phyloP scores from a whole-genome alignment of 2,888 invertebrate species.

The Lochmaea capreae region DNA sequence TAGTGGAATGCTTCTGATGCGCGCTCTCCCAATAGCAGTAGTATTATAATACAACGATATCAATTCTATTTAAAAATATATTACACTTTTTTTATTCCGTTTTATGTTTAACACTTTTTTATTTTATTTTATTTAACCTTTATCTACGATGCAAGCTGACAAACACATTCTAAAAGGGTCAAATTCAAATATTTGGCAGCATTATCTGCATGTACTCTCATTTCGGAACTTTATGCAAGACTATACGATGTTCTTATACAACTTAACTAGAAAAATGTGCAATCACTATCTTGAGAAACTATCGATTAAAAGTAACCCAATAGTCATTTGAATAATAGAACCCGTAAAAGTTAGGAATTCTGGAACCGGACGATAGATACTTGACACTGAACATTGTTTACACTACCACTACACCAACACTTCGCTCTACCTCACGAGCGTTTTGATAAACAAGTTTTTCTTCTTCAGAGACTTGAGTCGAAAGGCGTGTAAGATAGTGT shows the following conservation, averaged over 20 bases:
- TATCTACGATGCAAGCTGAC: conserved; percentile 16
- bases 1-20: too few species aligned
- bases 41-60: not conserved
- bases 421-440: too few species aligned
- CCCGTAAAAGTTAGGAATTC: too few species aligned
- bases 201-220: not conserved
- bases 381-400: too few species aligned
- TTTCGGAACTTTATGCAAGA: conserved; percentile 9
- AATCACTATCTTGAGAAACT: conserved; percentile 16
- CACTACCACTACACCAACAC: too few species aligned
- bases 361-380: too few species aligned
- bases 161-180: conserved; percentile 14
- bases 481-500: too few species aligned
- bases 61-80: not conserved
- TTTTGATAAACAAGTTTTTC: too few species aligned
- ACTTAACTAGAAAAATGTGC: conserved; percentile 11
- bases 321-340: not conserved
- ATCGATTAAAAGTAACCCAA: not conserved
- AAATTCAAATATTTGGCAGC: conserved; percentile 14
- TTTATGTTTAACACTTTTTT: not conserved
- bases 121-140: not conserved
- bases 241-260: not conserved
- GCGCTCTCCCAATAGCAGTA: too few species aligned
- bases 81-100: not conserved
- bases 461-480: too few species aligned